These are phyloP conservation scores for Brotula barbata DNA, from an alignment of 2,797 vertebrate species.

Conservation along the genomic window DNA sequence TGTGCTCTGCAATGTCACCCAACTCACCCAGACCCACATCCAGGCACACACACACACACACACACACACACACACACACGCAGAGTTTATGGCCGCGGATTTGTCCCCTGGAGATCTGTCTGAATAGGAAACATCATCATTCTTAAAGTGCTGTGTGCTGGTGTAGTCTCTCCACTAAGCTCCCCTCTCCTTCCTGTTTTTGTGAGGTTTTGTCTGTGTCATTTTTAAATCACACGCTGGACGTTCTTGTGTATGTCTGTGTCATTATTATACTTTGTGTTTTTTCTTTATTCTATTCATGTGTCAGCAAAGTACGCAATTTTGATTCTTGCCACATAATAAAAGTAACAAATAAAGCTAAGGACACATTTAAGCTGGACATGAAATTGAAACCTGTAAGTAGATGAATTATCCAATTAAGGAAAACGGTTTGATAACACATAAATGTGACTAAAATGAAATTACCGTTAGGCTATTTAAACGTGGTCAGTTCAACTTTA, in stretches of 20 bases:
- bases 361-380: too few relatives aligned
- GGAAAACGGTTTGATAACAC: too few relatives aligned
- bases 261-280: too few relatives aligned
- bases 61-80: slow-evolving; percentile 19
- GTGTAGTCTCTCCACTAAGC: slow-evolving; percentile 41
- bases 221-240: slow-evolving; percentile 6
- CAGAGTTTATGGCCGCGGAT: slow-evolving; percentile 65
- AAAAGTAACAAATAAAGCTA: too few relatives aligned
- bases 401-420: too few relatives aligned
- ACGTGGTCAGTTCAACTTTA: too few relatives aligned
- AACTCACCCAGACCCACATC: slow-evolving; percentile 32
- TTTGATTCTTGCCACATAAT: too few relatives aligned
- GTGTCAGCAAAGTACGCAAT: too few relatives aligned
- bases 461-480: too few relatives aligned
- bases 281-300: too few relatives aligned
- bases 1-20: slow-evolving; percentile 71
- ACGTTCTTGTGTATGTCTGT: slow-evolving; percentile 9
- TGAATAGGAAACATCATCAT: slow-evolving; percentile 70
- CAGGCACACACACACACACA: slow-evolving; percentile 19
- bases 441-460: too few relatives aligned
- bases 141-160: slow-evolving; percentile 50
- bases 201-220: slow-evolving; percentile 27
- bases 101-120: slow-evolving; percentile 66
- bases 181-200: slow-evolving; percentile 16
- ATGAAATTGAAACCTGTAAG: too few relatives aligned